A percentile compares a stretch with the other conserved stretches of the same genome.
Evolutionary conservation across 2,888 invertebrate species (phyloP).

Genomic region (Acronicta aceris): DNA sequence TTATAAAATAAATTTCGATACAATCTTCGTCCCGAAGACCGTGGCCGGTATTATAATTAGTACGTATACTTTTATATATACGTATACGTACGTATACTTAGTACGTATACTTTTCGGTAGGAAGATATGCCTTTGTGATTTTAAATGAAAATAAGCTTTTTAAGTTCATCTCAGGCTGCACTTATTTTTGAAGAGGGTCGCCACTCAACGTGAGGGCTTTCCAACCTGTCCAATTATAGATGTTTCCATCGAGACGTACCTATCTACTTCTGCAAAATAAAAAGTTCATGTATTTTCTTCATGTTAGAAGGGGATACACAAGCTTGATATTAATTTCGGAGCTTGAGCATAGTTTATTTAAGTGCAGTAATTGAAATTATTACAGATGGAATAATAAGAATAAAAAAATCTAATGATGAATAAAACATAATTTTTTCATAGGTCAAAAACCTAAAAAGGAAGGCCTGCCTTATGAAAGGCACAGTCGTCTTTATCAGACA

Average conservation of each 20-base stretch:
- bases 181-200: conserved; percentile 81
- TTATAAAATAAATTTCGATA: too few relatives aligned
- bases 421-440: too few relatives aligned
- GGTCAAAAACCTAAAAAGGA: too few relatives aligned
- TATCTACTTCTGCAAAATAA: conserved; percentile 60
- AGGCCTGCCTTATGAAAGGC: too few relatives aligned
- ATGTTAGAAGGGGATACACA: not conserved
- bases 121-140: conserved; percentile 39
- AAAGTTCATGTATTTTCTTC: conserved; percentile 3
- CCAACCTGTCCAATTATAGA: conserved; percentile 84
- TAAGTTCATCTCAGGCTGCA: conserved; percentile 69
- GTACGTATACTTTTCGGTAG: not conserved
- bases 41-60: too few relatives aligned
- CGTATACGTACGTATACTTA: too few relatives aligned
- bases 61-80: too few relatives aligned
- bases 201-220: conserved; percentile 75
- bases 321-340: not conserved
- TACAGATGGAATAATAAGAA: too few relatives aligned
- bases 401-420: too few relatives aligned
- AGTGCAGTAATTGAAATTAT: too few relatives aligned
- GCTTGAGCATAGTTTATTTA: not conserved
- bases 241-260: conserved; percentile 75
- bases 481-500: too few relatives aligned
- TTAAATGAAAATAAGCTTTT: conserved; percentile 70
- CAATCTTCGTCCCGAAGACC: too few relatives aligned